phyloP scores from a whole-genome alignment of 2,797 vertebrate species.

The Astyanax mexicanus region DNA sequence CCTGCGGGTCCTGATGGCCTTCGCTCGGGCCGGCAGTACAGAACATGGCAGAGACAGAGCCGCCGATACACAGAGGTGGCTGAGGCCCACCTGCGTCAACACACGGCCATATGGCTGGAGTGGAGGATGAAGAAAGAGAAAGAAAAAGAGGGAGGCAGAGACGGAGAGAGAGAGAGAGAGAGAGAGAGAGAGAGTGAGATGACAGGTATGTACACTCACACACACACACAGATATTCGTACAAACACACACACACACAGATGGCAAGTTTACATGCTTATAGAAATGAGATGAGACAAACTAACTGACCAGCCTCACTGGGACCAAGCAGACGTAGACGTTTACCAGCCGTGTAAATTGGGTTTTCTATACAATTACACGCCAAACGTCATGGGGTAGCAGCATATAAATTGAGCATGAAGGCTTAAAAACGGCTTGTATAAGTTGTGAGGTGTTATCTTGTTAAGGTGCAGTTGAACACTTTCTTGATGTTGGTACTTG shows the following conservation, averaged over 20 bases:
- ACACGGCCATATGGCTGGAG: constrained; percentile 40
- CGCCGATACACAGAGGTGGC: constrained; percentile 8
- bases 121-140: constrained; percentile 23
- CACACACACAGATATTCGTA: constrained; percentile 27
- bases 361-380: neutral
- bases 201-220: constrained; percentile 22
- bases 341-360: neutral
- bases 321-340: constrained; percentile 1
- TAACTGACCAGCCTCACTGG: neutral
- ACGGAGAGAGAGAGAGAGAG: no score
- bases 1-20: constrained; percentile 59
- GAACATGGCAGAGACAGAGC: constrained; percentile 13
- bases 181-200: neutral
- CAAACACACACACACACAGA: constrained; percentile 27
- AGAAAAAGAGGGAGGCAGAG: neutral
- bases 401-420: no score
- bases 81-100: constrained; percentile 15
- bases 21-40: constrained; percentile 55
- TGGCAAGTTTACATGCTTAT: constrained; percentile 4
- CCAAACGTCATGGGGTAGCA: no score
- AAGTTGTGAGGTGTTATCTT: no score
- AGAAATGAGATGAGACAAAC: constrained; percentile 23
- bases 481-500: no score
- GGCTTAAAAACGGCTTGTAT: no score
- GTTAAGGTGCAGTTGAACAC: no score